These are phyloP conservation scores for Todiramphus chloris DNA, from an alignment of 2,113 vertebrate genomes.

Conservation along the genomic window DNA sequence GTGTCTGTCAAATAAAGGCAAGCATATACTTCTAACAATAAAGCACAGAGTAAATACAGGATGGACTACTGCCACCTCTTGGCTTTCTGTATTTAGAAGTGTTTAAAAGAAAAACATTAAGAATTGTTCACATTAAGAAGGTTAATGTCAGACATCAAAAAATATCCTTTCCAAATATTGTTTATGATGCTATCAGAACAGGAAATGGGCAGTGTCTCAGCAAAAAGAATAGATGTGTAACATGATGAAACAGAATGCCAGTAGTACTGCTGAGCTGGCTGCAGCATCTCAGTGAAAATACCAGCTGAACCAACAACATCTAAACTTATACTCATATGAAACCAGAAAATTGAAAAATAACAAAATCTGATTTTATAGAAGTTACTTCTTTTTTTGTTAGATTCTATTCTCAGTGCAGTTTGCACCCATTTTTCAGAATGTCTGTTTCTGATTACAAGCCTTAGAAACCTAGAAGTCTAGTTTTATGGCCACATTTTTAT, in stretches of 20 bases:
- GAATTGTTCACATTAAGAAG: not conserved
- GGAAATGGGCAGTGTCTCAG: not conserved
- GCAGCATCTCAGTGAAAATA: not conserved
- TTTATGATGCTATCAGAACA: not conserved
- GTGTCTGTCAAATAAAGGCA: not conserved
- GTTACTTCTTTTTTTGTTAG: not conserved
- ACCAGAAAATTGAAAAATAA: not conserved
- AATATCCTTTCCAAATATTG: not conserved
- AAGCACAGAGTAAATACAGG: not conserved
- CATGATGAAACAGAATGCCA: not conserved
- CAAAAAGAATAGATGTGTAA: not conserved
- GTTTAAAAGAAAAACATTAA: not conserved
- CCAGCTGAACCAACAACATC: not conserved
- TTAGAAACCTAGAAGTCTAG: not conserved
- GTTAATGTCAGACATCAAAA: not conserved
- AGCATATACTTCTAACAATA: not conserved
- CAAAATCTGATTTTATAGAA: not conserved
- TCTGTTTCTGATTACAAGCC: not conserved
- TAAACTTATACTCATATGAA: not conserved
- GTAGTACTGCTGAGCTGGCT: not conserved
- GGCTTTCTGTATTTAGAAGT: not conserved
- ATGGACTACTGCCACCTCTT: slow-evolving; percentile 50
- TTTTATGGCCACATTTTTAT: not conserved
- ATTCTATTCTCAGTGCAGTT: not conserved
- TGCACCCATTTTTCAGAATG: not conserved